Evolutionary conservation across 2,888 invertebrate genomes (phyloP), one percentile per base, ranked within the genome.

Genomic region (Drosophila neutralis): DNA sequence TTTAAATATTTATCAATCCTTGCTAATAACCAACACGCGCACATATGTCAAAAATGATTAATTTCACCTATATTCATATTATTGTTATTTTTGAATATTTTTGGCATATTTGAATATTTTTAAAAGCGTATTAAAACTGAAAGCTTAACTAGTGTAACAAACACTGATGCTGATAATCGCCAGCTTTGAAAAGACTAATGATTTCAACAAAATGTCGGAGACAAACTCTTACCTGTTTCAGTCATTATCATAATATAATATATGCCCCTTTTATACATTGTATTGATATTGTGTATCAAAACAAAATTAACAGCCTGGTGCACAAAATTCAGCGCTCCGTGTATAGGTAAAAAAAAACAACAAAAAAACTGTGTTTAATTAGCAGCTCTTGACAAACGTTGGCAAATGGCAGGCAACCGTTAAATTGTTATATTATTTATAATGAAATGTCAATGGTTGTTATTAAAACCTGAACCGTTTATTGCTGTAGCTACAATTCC

Each of bases 281-380:
- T 38, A 40, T 31, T 24, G 11, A 24, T 40, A 48, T 48, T n/a
- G 52, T 10, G 69, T 60, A 49, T 36, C 42, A 29, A 27, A 58
- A 18, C 10, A 33, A 56, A 53, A 65, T 56, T 38, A 65, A 21
- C 38, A 53, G 24, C 63, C 7, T 24, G 21, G 45, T 45, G 45
- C 29, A 29, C 63, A 56, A 58, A 68, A 52, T 24, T 48, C 58
- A 59, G 38, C 52, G 40, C 29, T 60, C 21, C 53, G 48, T 49
- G 66, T 48, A 49, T 18, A 24, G 7, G 52, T 48, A 35, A 69
- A 73, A 69, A 69, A 56, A 69, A 73, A 56, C 51, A 40, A 40
- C 2, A 24, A 24, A 70, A 58, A 69, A 73, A 57, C 51, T 60
- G 68, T 54, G 54, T 53, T 67, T 73, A 76, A 90, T 89, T 87